Evolutionary conservation across 2,797 vertebrate species (phyloP).

Genomic region (Novumbra hubbsi): DNA sequence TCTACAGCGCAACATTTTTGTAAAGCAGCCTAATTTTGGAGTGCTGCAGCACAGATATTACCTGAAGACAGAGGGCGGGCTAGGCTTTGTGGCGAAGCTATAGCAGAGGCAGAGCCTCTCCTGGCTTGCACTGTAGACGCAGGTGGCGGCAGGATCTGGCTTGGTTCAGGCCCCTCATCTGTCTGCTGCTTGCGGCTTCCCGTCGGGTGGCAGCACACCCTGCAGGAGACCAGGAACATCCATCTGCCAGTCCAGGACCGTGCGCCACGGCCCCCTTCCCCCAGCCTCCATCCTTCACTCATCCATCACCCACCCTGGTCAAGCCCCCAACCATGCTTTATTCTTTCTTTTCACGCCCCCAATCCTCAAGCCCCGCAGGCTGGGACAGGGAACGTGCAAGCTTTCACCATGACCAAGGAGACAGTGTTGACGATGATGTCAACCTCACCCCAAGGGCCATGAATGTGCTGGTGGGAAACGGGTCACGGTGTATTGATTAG

Average conservation of each 20-base stretch:
- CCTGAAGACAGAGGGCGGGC: neutral
- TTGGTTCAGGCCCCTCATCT: slow-evolving; percentile 65
- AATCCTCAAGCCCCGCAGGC: slow-evolving; percentile 35
- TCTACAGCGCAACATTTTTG: neutral
- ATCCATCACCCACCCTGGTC: slow-evolving; percentile 36
- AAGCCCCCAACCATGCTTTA: slow-evolving; percentile 24
- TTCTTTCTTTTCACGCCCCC: slow-evolving; percentile 12
- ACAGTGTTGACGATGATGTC: slow-evolving; percentile 40
- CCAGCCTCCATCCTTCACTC: slow-evolving; percentile 20
- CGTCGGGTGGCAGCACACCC: slow-evolving; percentile 70
- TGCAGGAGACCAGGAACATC: slow-evolving; percentile 56
- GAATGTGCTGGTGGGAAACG: slow-evolving; percentile 15
- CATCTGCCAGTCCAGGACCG: slow-evolving; percentile 62
- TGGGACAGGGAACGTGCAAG: slow-evolving; percentile 51
- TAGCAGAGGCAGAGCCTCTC: slow-evolving; percentile 21
- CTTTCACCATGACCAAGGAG: slow-evolving; percentile 50
- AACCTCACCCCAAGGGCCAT: slow-evolving; percentile 40
- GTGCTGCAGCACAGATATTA: neutral
- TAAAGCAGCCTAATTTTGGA: neutral
- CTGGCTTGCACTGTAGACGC: slow-evolving; percentile 46
- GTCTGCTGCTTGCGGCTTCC: slow-evolving; percentile 67
- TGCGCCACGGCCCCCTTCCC: neutral
- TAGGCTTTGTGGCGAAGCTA: neutral
- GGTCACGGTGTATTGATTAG: neutral
- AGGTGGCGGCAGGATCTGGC: slow-evolving; percentile 70